Percentiles rank a stretch among this genome's conserved stretches.
These are phyloP conservation scores for Myrmophylax atrothorax DNA, from an alignment of 2,113 vertebrate genomes.

Conservation along the genomic window DNA sequence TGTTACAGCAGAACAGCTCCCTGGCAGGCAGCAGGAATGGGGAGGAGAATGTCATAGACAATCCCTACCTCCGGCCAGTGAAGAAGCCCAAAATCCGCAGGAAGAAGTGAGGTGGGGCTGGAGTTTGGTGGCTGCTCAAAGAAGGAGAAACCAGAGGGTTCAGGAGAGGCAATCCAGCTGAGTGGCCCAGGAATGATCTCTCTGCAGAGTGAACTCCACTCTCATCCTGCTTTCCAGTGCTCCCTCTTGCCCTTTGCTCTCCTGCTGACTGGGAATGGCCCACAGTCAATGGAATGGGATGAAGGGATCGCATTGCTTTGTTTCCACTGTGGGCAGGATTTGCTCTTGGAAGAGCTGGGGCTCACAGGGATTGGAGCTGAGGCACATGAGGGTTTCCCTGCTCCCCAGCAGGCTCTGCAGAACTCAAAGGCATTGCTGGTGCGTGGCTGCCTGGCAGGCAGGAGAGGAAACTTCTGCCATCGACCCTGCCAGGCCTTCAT, in stretches of 20 bases:
- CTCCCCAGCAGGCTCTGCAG: background rate
- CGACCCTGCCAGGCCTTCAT: background rate
- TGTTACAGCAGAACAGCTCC: constrained; percentile 85
- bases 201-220: background rate
- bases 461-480: background rate
- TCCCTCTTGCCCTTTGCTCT: background rate
- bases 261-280: background rate
- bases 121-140: background rate
- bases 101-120: constrained; percentile 85
- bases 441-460: background rate
- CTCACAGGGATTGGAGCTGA: background rate
- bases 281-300: no score
- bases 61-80: constrained; percentile 95
- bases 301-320: background rate
- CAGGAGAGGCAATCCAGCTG: background rate
- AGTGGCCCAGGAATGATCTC: background rate
- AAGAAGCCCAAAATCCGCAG: constrained; percentile 98
- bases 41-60: constrained; percentile 94
- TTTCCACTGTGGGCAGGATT: background rate
- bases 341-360: background rate
- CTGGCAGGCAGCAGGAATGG: constrained; percentile 81
- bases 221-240: background rate
- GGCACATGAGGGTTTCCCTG: background rate
- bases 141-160: fast-evolving
- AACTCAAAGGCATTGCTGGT: background rate